Evolutionary conservation across 2,113 vertebrate species (phyloP).

Genomic region (Mirza zaza): DNA sequence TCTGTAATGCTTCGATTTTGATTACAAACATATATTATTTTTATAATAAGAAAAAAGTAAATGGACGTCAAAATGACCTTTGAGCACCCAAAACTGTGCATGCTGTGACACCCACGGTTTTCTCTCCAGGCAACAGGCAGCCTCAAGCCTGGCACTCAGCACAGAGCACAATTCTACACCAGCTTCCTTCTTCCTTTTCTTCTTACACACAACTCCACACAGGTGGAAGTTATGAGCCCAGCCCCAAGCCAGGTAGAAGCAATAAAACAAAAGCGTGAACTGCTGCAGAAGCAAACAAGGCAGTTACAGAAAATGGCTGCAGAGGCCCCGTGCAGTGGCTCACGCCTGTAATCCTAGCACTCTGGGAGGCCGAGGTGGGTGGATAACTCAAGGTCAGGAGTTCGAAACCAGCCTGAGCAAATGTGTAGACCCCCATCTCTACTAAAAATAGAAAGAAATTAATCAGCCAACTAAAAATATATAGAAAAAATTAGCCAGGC

Average conservation of each 20-base stretch:
- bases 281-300: neutral
- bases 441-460: too few relatives aligned
- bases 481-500: too few relatives aligned
- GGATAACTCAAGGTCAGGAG: too few relatives aligned
- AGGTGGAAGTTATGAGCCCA: neutral
- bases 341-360: too few relatives aligned
- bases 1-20: neutral
- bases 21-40: neutral
- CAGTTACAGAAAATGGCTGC: neutral
- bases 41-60: neutral
- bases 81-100: neutral
- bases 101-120: neutral
- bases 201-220: neutral
- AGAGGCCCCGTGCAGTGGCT: neutral
- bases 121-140: neutral
- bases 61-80: neutral
- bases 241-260: neutral
- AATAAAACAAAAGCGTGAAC: neutral
- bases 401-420: too few relatives aligned
- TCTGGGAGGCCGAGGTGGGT: too few relatives aligned
- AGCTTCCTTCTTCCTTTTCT: neutral
- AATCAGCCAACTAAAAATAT: too few relatives aligned
- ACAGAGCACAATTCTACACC: neutral
- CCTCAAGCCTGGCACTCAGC: neutral
- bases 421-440: too few relatives aligned